Percentiles rank a stretch among this genome's conserved stretches.
Evolutionary conservation across 2,888 invertebrate genomes (phyloP).

Genomic region (Craniophora ligustri): DNA sequence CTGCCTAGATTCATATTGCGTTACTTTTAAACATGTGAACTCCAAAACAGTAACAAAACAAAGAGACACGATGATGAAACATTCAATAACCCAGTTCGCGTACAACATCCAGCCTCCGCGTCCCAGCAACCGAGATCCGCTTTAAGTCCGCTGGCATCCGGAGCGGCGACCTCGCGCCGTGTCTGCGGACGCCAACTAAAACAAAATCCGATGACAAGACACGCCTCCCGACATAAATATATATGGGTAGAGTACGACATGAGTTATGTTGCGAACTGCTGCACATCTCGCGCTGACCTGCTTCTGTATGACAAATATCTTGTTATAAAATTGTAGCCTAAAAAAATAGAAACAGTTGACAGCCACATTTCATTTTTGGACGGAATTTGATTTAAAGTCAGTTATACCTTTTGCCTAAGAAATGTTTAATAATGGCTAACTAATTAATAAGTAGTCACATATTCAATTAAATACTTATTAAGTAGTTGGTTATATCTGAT

Average conservation of each 20-base stretch:
- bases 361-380: no score
- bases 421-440: no score
- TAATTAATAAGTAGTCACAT: no score
- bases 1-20: no score
- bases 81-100: slow-evolving; percentile 40
- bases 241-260: slow-evolving; percentile 29
- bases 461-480: no score
- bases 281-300: slow-evolving; percentile 20
- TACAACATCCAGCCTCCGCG: slow-evolving; percentile 37
- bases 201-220: slow-evolving; percentile 61
- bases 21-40: background rate
- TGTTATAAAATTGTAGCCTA: background rate
- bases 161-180: slow-evolving; percentile 57
- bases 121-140: slow-evolving; percentile 48
- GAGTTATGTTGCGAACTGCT: slow-evolving; percentile 21
- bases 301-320: slow-evolving; percentile 7
- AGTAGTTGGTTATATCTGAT: no score
- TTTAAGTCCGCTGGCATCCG: slow-evolving; percentile 53
- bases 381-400: no score
- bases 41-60: slow-evolving; percentile 8
- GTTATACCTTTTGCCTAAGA: no score
- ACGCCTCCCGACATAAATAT: slow-evolving; percentile 51
- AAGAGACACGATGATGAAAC: slow-evolving; percentile 21
- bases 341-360: no score
- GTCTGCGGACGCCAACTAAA: slow-evolving; percentile 63